Evolutionary conservation across 2,888 invertebrate species (phyloP), one percentile per base, ranked within the genome.

Genomic region (Esperia sulphurella): DNA sequence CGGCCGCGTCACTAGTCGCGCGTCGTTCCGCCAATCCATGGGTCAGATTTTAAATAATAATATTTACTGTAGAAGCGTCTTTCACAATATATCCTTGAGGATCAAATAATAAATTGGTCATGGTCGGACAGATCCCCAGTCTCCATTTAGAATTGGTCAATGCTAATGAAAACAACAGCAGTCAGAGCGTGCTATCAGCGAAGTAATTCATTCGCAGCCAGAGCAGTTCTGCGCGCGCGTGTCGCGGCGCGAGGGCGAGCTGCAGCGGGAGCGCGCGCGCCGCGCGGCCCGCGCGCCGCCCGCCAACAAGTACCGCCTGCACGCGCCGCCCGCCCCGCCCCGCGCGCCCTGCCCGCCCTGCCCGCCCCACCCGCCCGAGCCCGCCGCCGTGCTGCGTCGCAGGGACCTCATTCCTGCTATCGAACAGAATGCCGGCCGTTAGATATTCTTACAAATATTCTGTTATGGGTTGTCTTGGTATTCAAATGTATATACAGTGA

Each of bases 261-360:
- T 85, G 35, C 72, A 71, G 43, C 56, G 59, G 3, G 60, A 79
- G 37, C 68, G 74, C 31, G 82, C 81, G 0, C 54, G 49, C 21
- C 61, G 72, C 4, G 53, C 79, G 0, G 60, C 77, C 0, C 63
- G 66, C 1, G 54, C 63, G 2, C 65, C 75, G 0, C 59, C 65
- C 3, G 70, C 70, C 0, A 80, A 82, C 48, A 62, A 75, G 38
- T 80, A 72, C 62, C 63, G 58, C 40, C 57, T 80, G 35, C 52
- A 63, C 38, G 9, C 28, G 14, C n/a, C 7, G 38, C 8, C 2
- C 13, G 13, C 46, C 45, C 4, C 28, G 33, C 31, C 30, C 10
- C 12, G 13, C 49, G 1, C n/a, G n/a, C n/a, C n/a, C n/a, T n/a
- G n/a, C n/a, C n/a, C n/a, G n/a, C n/a, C n/a, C n/a, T n/a, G n/a